Percentiles rank a stretch among this genome's conserved stretches.
Evolutionary conservation across 1,140 invertebrate species (phyloP).

Genomic region (Hirudo medicinalis): DNA sequence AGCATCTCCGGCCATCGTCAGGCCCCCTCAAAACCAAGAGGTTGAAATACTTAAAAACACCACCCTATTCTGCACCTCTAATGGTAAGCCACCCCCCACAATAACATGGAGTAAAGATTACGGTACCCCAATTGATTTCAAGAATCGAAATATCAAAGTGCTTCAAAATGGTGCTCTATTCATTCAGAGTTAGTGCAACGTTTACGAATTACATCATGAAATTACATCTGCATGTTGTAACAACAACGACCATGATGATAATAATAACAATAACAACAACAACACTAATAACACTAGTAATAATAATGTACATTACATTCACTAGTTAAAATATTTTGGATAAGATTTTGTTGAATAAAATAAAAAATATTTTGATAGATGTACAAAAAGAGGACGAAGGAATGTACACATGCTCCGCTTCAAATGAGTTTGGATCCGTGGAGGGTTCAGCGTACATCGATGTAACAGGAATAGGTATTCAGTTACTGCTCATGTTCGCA

Average conservation of each 20-base stretch:
- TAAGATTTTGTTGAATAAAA: no score
- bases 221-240: no score
- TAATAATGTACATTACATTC: not conserved
- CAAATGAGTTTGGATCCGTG: conserved; percentile 41
- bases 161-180: conserved; percentile 28
- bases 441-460: conserved; percentile 37
- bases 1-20: no score
- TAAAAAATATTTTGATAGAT: conserved; percentile 24
- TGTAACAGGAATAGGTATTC: conserved; percentile 42
- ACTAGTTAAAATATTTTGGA: not conserved
- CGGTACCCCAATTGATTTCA: conserved; percentile 26
- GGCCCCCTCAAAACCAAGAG: not conserved
- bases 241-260: no score
- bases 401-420: conserved; percentile 40
- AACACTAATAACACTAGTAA: not conserved
- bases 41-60: conserved; percentile 41
- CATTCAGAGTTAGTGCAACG: conserved; percentile 29
- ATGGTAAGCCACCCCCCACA: conserved; percentile 35
- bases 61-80: conserved; percentile 35
- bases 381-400: conserved; percentile 34
- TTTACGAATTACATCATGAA: not conserved
- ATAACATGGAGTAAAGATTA: conserved; percentile 37
- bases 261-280: no score
- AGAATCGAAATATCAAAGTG: conserved; percentile 26
- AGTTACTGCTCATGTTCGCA: no score